phyloP scores from a whole-genome alignment of 2,797 vertebrate species.

The Chrosomus eos region DNA sequence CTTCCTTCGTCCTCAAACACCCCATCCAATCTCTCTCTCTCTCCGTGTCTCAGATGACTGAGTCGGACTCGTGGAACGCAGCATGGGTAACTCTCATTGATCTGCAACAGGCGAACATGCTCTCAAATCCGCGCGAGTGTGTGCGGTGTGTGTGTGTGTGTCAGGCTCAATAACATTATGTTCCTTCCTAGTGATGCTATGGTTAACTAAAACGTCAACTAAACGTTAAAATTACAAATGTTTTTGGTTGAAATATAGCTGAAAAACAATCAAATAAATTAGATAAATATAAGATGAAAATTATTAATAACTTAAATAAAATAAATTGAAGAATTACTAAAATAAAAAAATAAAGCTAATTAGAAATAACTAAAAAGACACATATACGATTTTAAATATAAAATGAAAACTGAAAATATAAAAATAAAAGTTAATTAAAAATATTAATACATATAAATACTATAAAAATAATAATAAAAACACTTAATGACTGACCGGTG shows the following conservation, averaged over 20 bases:
- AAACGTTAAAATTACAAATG: too few species aligned
- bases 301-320: too few species aligned
- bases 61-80: not conserved
- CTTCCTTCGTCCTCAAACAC: not conserved
- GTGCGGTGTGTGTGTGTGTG: conserved; percentile 15
- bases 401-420: too few species aligned
- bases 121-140: not conserved
- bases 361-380: not conserved
- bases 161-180: conserved; percentile 19
- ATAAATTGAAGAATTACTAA: too few species aligned
- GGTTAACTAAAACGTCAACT: too few species aligned
- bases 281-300: too few species aligned
- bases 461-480: not conserved
- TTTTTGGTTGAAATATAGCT: too few species aligned
- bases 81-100: conserved; percentile 5
- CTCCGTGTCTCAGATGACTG: not conserved
- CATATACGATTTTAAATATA: not conserved
- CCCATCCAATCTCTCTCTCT: not conserved
- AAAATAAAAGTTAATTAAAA: not conserved
- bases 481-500: not conserved
- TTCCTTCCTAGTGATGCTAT: conserved; percentile 58
- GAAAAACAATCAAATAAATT: too few species aligned
- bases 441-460: not conserved
- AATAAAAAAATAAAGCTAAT: not conserved
- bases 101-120: not conserved